Percentiles rank a stretch among this genome's conserved stretches.
Conservation (phyloP, 2,113 vertebrate genomes). For the Serilophus lunatus region DNA sequence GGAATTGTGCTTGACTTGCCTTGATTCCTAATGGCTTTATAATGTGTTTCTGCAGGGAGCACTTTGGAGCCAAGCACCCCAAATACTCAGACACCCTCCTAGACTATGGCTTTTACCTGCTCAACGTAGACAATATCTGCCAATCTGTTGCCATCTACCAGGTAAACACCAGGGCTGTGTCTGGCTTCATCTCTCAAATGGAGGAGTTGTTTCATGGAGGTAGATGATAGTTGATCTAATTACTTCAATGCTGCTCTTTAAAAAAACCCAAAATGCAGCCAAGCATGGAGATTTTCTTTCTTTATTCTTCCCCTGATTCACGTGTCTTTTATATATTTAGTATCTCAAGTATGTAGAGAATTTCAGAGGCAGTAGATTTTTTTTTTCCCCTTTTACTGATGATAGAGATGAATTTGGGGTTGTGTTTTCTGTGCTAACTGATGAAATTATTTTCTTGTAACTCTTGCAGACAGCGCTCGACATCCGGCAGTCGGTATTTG, state of each 20-base stretch:
- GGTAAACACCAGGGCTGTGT: slow-evolving; percentile 68
- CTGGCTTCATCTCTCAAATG: neutral
- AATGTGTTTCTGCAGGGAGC: slow-evolving; percentile 81
- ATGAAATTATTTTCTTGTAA: neutral
- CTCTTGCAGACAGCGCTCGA: slow-evolving; percentile 89
- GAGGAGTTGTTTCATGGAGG: neutral
- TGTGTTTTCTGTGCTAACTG: neutral
- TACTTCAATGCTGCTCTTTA: neutral
- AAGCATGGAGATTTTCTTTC: fast-evolving
- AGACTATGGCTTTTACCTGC: slow-evolving; percentile 98
- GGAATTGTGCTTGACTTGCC: fast-evolving
- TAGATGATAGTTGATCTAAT: neutral
- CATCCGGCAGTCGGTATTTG: slow-evolving; percentile 98
- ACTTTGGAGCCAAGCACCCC: slow-evolving; percentile 97
- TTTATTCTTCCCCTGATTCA: neutral
- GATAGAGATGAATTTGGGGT: fast-evolving
- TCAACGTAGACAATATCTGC: slow-evolving; percentile 99
- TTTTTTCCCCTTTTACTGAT: neutral
- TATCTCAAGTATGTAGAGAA: neutral
- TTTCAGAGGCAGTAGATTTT: neutral
- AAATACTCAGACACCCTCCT: slow-evolving; percentile 97
- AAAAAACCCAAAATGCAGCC: fast-evolving
- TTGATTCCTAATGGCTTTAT: neutral
- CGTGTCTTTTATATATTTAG: neutral
- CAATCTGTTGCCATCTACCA: slow-evolving; percentile 99